phyloP scores from a whole-genome alignment of 2,797 vertebrate species.

The Tokudaia tokunoshimensis region DNA sequence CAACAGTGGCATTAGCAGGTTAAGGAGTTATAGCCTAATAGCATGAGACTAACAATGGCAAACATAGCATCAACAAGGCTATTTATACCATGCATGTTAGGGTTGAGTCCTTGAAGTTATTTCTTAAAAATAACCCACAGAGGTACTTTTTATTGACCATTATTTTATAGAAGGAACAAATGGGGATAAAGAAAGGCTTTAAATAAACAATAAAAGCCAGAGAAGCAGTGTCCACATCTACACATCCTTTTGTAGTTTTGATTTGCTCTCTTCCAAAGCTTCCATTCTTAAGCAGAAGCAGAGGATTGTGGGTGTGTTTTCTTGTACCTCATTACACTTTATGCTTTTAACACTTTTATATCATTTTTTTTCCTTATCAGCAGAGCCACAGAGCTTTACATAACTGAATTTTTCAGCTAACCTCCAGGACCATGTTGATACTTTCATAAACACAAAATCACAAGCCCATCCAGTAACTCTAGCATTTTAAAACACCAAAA shows the following conservation, averaged over 20 bases:
- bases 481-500: constrained; percentile 32
- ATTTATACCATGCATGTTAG: neutral
- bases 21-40: neutral
- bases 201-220: neutral
- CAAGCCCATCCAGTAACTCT: constrained; percentile 45
- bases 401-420: constrained; percentile 52
- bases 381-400: constrained; percentile 4
- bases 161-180: constrained; percentile 32
- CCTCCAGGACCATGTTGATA: neutral
- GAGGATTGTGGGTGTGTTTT: constrained; percentile 15
- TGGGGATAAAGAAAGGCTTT: neutral
- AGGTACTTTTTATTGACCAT: constrained; percentile 23
- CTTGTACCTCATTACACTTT: constrained; percentile 15
- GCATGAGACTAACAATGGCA: neutral
- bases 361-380: constrained; percentile 32
- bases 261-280: neutral
- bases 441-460: constrained; percentile 54
- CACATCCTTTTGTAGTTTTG: neutral
- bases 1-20: neutral
- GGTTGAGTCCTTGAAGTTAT: neutral
- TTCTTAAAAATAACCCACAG: neutral
- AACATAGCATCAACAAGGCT: neutral
- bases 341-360: neutral
- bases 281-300: neutral
- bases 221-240: neutral